These are phyloP conservation scores for Hypomesus transpacificus DNA, from an alignment of 2,113 vertebrate species.

Conservation along the genomic window DNA sequence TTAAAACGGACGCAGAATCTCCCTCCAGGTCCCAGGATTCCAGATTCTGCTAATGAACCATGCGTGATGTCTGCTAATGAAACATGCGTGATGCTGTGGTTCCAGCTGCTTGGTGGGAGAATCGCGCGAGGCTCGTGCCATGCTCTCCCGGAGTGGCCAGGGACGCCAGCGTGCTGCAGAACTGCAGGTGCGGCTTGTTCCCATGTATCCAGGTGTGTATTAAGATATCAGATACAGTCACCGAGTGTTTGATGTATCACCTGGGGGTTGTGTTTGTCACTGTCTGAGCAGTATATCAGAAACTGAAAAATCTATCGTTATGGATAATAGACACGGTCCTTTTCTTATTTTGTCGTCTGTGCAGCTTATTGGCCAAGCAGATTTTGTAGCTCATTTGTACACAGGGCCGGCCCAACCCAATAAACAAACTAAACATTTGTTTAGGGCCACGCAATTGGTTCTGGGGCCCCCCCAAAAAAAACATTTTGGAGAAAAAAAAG, in stretches of 20 bases:
- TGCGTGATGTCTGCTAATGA: slow-evolving; percentile 71
- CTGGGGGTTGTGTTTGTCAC: slow-evolving; percentile 67
- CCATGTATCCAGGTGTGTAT: slow-evolving; percentile 76
- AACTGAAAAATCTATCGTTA: slow-evolving; percentile 49
- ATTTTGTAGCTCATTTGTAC: too few relatives aligned
- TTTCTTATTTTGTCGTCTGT: slow-evolving; percentile 20
- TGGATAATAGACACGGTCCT: too few relatives aligned
- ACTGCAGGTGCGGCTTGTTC: slow-evolving; percentile 76
- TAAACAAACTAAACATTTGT: too few relatives aligned
- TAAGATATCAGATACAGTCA: slow-evolving; percentile 75
- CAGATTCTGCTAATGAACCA: slow-evolving; percentile 66
- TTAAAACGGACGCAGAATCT: neutral
- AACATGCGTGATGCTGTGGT: slow-evolving; percentile 67
- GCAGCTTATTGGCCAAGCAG: neutral
- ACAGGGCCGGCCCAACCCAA: too few relatives aligned
- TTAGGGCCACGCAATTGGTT: too few relatives aligned
- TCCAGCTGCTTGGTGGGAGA: slow-evolving; percentile 64
- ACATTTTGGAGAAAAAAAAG: too few relatives aligned
- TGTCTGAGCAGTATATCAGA: slow-evolving; percentile 61
- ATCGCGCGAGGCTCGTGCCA: slow-evolving; percentile 67
- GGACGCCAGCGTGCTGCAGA: slow-evolving; percentile 47
- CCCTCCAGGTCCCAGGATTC: slow-evolving; percentile 50
- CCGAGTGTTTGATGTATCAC: slow-evolving; percentile 68
- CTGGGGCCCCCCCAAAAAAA: too few relatives aligned
- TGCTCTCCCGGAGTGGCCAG: slow-evolving; percentile 60